Base-by-base conservation (phyloP, 2,888 invertebrate genomes). In the Andrena haemorrhoa region DNA sequence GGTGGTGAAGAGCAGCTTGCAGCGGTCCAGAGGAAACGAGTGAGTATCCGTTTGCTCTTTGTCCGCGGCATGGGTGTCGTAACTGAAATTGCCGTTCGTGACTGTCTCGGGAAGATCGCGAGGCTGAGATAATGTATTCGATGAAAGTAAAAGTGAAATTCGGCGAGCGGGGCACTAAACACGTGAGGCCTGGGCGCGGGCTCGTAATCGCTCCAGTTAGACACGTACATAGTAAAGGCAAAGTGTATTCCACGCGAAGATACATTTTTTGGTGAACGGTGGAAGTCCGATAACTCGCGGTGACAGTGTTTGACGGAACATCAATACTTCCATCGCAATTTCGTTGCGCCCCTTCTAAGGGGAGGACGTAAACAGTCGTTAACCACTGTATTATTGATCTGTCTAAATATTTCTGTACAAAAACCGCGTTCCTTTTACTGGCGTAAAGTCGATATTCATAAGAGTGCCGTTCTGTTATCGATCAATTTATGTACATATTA, bases 21-120 rank as follows among this genome's bases (percentile, higher is more conserved):
- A 91, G 23, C 89, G 89, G 56, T 94, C 94, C 47, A 91, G 94
- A 82, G 94, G 94, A 86, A 94, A 94, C 93, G 94, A 94, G 95
- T 95, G 87, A 94, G 94, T 93, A 68, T 49, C 5, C 10, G 12
- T 53, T 5, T 8, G 20, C 47, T 8, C 49, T 26, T 35, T 26
- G 12, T 61, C 5, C 23, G 47, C n/a, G 49, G 58, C 12, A 47
- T 29, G 8, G 26, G 23, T 23, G 23, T 29, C 47, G 69, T 41
- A 58, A 56, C 26, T 41, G 41, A 4, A 41, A 41, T 41, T 1
- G 41, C 4, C 31, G 49, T 66, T 66, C 20, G 56, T 23, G 56
- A 20, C 41, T 41, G 12, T 41, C 41, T 56, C 23, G 20, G 23
- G 47, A 33, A 12, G n/a, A 20, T 60, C 20, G 16, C 10, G n/a